A percentile compares a stretch with the other conserved stretches of the same genome.
These are phyloP conservation scores for Muscidifurax raptorellus DNA, from an alignment of 1,140 invertebrate genomes.

Conservation along the genomic window DNA sequence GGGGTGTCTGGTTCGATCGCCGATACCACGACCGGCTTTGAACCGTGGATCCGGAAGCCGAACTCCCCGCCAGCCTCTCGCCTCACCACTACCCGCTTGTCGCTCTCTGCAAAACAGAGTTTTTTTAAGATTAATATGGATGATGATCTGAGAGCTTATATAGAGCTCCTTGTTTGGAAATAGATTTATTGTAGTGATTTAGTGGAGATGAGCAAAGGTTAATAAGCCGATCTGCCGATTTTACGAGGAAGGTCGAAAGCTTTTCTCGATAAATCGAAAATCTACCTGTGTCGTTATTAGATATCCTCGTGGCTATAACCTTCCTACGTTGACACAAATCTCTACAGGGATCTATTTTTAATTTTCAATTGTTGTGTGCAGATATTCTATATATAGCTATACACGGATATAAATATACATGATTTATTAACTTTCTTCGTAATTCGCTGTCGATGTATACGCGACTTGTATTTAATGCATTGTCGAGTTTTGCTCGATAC, in stretches of 20 bases:
- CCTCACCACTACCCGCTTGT: constrained; percentile 88
- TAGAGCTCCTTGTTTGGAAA: no score
- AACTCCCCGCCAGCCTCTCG: constrained; percentile 90
- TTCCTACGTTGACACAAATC: not conserved
- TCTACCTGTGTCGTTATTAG: not conserved
- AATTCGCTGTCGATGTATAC: not conserved
- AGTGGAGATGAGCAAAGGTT: no score
- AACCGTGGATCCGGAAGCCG: constrained; percentile 96
- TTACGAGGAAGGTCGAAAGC: not conserved
- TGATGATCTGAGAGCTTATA: no score
- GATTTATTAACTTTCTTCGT: not conserved
- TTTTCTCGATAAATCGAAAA: not conserved
- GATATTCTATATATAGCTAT: not conserved
- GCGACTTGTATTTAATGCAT: not conserved
- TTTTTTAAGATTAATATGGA: no score
- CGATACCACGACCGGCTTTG: constrained; percentile 95
- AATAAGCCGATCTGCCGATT: not conserved
- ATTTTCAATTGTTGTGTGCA: not conserved
- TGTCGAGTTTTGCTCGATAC: no score
- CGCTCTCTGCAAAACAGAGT: constrained; percentile 81
- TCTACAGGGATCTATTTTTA: not conserved
- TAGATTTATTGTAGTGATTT: no score
- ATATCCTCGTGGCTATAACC: no score
- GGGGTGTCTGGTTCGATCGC: constrained; percentile 94
- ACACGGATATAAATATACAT: not conserved